Percentiles rank a stretch among this genome's conserved stretches.
Evolutionary conservation across 2,888 invertebrate species (phyloP).

Genomic region (Fissipunctia ypsillon): DNA sequence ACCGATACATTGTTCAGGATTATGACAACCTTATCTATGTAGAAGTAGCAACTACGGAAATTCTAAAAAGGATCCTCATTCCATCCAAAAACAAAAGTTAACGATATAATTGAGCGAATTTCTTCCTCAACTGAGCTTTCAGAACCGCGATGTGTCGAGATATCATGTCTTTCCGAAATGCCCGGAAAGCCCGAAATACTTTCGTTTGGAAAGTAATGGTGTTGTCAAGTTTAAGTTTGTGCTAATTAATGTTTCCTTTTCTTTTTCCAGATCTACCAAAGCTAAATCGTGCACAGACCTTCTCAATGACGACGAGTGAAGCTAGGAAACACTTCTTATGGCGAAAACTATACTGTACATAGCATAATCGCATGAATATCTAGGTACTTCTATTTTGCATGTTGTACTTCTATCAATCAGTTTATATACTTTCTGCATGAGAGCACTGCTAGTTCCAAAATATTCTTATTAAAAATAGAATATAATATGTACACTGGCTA

Average conservation of each 20-base stretch:
- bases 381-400: slow-evolving; percentile 45
- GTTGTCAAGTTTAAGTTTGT: slow-evolving; percentile 4
- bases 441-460: slow-evolving; percentile 55
- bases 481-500: slow-evolving; percentile 50
- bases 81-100: no score
- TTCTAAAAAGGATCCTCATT: background rate
- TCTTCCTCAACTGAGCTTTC: background rate
- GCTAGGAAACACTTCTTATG: slow-evolving; percentile 20
- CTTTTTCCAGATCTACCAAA: slow-evolving; percentile 92
- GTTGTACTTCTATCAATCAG: slow-evolving; percentile 27
- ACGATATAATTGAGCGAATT: background rate
- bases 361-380: slow-evolving; percentile 50
- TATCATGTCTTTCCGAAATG: background rate
- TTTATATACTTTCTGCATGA: slow-evolving; percentile 46
- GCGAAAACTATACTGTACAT: slow-evolving; percentile 60
- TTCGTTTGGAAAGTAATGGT: no score
- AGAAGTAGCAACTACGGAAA: no score
- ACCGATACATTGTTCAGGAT: background rate
- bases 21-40: background rate
- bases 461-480: slow-evolving; percentile 41
- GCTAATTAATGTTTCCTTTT: slow-evolving; percentile 23
- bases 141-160: background rate
- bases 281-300: slow-evolving; percentile 94
- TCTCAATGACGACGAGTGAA: slow-evolving; percentile 91
- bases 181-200: background rate